These are phyloP conservation scores for Pogona vitticeps DNA, from an alignment of 2,113 vertebrate genomes.

Conservation along the genomic window DNA sequence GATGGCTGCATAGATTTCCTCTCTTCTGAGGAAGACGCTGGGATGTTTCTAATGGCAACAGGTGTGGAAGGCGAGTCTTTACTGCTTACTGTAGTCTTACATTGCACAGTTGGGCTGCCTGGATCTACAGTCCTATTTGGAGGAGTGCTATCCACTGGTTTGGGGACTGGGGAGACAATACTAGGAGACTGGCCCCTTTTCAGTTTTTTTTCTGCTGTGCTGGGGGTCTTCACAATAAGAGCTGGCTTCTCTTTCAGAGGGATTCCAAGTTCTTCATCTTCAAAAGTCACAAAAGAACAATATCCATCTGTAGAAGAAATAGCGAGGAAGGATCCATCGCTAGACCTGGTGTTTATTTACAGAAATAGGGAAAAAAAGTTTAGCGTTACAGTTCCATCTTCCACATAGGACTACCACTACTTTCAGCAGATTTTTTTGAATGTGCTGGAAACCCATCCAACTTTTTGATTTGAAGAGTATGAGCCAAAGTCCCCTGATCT, in stretches of 20 bases:
- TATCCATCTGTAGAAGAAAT: slow-evolving; percentile 97
- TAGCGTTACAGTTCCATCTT: not conserved
- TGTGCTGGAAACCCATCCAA: not conserved
- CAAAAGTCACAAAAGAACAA: slow-evolving; percentile 95
- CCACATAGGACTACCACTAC: not conserved
- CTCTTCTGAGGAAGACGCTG: slow-evolving; percentile 72
- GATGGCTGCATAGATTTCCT: slow-evolving; percentile 70
- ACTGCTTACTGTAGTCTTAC: not conserved
- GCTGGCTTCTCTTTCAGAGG: slow-evolving; percentile 88
- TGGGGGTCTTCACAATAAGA: slow-evolving; percentile 75
- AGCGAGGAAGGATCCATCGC: slow-evolving; percentile 90
- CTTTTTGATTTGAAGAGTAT: not conserved
- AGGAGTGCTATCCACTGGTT: slow-evolving; percentile 60
- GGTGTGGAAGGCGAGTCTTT: slow-evolving; percentile 66
- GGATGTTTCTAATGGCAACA: slow-evolving; percentile 31
- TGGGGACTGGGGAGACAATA: slow-evolving; percentile 61
- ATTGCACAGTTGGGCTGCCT: slow-evolving; percentile 55
- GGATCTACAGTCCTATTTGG: slow-evolving; percentile 59
- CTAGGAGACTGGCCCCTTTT: slow-evolving; percentile 74
- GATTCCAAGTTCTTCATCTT: slow-evolving; percentile 86
- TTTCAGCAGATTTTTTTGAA: not conserved
- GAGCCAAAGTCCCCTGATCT: not conserved
- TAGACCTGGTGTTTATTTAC: slow-evolving; percentile 80
- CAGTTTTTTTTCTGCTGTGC: slow-evolving; percentile 82
- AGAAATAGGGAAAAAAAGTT: not conserved